phyloP scores from a whole-genome alignment of 2,888 invertebrate genomes.

The Leucophenga montana region DNA sequence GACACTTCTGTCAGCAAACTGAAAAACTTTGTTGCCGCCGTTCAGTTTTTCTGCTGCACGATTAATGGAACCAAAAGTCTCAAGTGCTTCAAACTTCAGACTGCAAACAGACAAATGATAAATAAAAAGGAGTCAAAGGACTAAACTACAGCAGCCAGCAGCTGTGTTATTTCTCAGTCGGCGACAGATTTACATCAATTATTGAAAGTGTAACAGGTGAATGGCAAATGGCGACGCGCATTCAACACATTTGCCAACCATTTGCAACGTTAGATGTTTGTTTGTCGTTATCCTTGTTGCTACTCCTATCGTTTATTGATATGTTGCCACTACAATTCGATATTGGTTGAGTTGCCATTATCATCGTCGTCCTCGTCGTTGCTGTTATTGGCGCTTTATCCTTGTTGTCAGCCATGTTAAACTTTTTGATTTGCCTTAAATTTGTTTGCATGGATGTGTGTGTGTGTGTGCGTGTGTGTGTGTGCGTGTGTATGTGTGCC shows the following conservation, averaged over 20 bases:
- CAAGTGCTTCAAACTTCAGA: slow-evolving; percentile 20
- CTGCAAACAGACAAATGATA: slow-evolving; percentile 1
- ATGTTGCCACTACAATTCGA: background rate
- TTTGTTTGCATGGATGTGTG: slow-evolving; percentile 20
- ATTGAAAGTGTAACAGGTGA: slow-evolving; percentile 54
- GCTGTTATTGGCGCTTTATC: background rate
- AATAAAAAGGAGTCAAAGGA: background rate
- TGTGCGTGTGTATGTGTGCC: background rate
- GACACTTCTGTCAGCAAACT: background rate
- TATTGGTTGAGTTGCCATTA: slow-evolving; percentile 2
- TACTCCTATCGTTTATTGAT: slow-evolving; percentile 13
- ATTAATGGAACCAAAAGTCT: slow-evolving; percentile 21
- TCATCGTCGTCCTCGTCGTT: background rate
- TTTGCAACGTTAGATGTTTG: slow-evolving; percentile 5
- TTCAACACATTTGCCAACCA: slow-evolving; percentile 23
- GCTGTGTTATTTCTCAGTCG: slow-evolving; percentile 55
- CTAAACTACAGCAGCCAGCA: slow-evolving; percentile 33
- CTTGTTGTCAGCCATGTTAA: slow-evolving; percentile 16
- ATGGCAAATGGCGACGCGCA: slow-evolving; percentile 7
- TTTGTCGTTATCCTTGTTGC: slow-evolving; percentile 6
- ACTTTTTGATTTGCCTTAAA: slow-evolving; percentile 40
- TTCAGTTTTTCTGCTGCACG: background rate
- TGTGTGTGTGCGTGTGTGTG: background rate
- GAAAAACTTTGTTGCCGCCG: too few relatives aligned
- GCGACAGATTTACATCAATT: slow-evolving; percentile 62